phyloP scores from a whole-genome alignment of 2,888 invertebrate genomes.

The Monoplex corrugatus region DNA sequence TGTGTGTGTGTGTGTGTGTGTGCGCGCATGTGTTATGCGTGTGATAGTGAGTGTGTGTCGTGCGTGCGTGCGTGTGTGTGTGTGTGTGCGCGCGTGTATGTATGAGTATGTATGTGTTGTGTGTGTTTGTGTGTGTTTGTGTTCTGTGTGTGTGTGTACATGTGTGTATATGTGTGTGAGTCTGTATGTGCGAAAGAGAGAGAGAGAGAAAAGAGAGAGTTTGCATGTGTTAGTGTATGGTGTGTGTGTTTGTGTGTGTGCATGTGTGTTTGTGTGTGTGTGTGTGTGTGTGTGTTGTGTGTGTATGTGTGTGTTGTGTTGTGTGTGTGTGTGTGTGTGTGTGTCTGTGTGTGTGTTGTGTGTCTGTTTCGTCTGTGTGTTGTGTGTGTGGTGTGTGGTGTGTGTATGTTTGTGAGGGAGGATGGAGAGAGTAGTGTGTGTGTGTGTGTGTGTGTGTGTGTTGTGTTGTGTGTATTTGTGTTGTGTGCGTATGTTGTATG shows the following conservation, averaged over 20 bases:
- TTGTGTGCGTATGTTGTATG: too few relatives aligned
- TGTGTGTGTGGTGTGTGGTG: not conserved
- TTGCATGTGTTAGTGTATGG: too few relatives aligned
- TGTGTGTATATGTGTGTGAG: not conserved
- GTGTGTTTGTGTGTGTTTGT: not conserved
- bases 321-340: not conserved
- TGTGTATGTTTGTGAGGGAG: too few relatives aligned
- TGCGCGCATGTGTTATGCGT: not conserved
- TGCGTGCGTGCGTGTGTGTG: not conserved
- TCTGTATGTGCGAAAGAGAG: not conserved
- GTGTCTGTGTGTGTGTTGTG: not conserved
- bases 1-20: conserved; percentile 24
- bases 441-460: too few relatives aligned
- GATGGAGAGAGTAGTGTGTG: too few relatives aligned
- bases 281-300: not conserved
- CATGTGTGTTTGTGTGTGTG: not conserved
- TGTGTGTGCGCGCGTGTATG: not conserved
- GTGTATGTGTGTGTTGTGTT: not conserved
- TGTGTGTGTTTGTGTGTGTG: too few relatives aligned
- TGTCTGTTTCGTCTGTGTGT: not conserved
- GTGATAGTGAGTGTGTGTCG: not conserved
- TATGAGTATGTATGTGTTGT: not conserved
- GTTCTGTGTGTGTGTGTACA: not conserved
- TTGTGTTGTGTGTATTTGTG: too few relatives aligned
- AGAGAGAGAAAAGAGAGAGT: not conserved